phyloP scores from a whole-genome alignment of 30 jellyfish, hydroid and myxozoan genomes.

The Aurelia sp. region DNA sequence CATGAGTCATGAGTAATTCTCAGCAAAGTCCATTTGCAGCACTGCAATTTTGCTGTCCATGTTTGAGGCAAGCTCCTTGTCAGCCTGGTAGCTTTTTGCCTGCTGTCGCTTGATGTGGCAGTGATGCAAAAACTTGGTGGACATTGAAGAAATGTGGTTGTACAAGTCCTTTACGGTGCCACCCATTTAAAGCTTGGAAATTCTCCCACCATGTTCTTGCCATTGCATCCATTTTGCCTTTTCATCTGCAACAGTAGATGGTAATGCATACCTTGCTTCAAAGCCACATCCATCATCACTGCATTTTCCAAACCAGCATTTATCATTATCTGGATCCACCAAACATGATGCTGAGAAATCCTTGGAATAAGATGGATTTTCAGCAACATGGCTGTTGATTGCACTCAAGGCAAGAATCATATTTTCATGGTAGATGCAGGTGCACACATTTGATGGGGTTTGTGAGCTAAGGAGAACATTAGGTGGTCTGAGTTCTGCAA shows the following conservation, averaged over 20 bases:
- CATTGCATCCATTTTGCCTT: slow-evolving; percentile 43
- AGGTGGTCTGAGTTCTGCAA: slow-evolving; percentile 50
- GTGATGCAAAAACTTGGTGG: slow-evolving; percentile 18
- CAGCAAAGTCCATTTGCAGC: slow-evolving; percentile 63
- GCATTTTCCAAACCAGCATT: slow-evolving; percentile 47
- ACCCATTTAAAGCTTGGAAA: background rate
- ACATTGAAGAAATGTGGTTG: slow-evolving; percentile 23
- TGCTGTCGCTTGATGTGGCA: slow-evolving; percentile 53
- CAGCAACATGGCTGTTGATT: background rate
- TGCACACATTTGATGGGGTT: slow-evolving; percentile 38
- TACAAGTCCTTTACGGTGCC: slow-evolving; percentile 24
- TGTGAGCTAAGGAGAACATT: slow-evolving; percentile 22
- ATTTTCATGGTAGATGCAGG: slow-evolving; percentile 33
- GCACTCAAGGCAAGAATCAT: slow-evolving; percentile 45
- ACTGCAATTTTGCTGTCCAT: slow-evolving; percentile 28
- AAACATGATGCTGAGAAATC: slow-evolving; percentile 40
- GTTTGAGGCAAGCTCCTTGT: slow-evolving; percentile 28
- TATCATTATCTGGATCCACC: slow-evolving; percentile 36
- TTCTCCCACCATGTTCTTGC: slow-evolving; percentile 35
- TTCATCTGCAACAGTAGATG: background rate
- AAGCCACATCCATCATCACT: slow-evolving; percentile 40
- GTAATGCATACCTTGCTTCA: slow-evolving; percentile 1
- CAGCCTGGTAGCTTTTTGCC: slow-evolving; percentile 36
- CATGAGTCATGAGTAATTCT: slow-evolving; percentile 34
- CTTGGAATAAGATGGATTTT: slow-evolving; percentile 14